These are phyloP conservation scores for Dermatemys mawii DNA, from an alignment of 2,113 vertebrate species.

Conservation along the genomic window DNA sequence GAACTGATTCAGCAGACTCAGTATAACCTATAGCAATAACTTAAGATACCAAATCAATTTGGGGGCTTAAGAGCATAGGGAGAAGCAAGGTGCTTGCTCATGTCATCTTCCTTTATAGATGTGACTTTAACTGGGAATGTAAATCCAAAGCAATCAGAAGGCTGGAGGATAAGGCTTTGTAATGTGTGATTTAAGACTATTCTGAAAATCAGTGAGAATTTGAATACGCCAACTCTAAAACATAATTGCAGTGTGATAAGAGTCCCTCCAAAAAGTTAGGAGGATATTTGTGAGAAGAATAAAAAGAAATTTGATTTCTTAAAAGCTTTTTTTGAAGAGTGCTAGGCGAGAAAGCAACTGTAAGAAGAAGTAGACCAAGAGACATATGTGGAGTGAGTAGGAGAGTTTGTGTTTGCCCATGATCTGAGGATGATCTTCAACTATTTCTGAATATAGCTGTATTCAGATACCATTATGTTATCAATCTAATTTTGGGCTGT, in stretches of 20 bases:
- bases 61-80: slow-evolving; percentile 67
- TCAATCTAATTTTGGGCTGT: slow-evolving; percentile 66
- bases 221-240: slow-evolving; percentile 59
- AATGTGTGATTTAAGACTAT: slow-evolving; percentile 71
- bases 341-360: slow-evolving; percentile 49
- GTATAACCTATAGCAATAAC: slow-evolving; percentile 82
- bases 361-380: slow-evolving; percentile 43
- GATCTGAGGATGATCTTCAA: slow-evolving; percentile 62
- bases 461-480: slow-evolving; percentile 62
- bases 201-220: slow-evolving; percentile 66
- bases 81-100: slow-evolving; percentile 47
- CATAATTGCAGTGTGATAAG: not conserved
- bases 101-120: slow-evolving; percentile 67
- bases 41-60: slow-evolving; percentile 77
- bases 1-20: slow-evolving; percentile 80
- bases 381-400: slow-evolving; percentile 8
- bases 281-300: slow-evolving; percentile 41
- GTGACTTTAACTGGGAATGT: slow-evolving; percentile 73
- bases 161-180: slow-evolving; percentile 49
- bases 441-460: slow-evolving; percentile 59
- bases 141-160: slow-evolving; percentile 65
- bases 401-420: not conserved
- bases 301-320: slow-evolving; percentile 57
- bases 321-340: slow-evolving; percentile 61
- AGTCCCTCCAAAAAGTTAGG: slow-evolving; percentile 56